phyloP scores from a whole-genome alignment of 1,140 invertebrate species.

The Drepana arcuata region DNA sequence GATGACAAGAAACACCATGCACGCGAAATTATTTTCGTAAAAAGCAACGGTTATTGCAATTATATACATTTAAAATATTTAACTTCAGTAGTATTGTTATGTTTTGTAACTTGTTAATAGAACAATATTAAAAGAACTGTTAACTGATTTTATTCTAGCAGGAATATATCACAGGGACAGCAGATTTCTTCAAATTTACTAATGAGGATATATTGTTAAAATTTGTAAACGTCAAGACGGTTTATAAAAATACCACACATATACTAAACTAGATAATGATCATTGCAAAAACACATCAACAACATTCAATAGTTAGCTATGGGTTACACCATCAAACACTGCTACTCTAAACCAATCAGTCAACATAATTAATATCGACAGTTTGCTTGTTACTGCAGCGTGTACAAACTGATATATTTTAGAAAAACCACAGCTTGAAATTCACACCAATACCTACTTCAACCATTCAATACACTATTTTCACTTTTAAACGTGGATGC shows the following conservation, averaged over 20 bases:
- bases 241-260: conserved; percentile 50
- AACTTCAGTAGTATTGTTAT: too few relatives aligned
- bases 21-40: conserved; percentile 28
- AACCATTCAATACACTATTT: conserved; percentile 71
- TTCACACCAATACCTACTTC: conserved; percentile 55
- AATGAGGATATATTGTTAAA: conserved; percentile 43
- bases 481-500: conserved; percentile 67
- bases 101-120: too few relatives aligned
- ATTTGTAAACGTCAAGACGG: conserved; percentile 45
- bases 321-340: conserved; percentile 62
- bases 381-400: conserved; percentile 21
- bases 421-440: conserved; percentile 33
- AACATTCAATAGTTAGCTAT: conserved; percentile 67
- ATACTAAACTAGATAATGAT: conserved; percentile 55
- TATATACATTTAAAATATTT: too few relatives aligned
- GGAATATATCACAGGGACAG: too few relatives aligned
- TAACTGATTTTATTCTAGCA: too few relatives aligned
- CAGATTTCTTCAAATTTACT: too few relatives aligned
- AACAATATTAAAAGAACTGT: too few relatives aligned
- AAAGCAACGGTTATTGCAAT: too few relatives aligned
- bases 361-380: conserved; percentile 14
- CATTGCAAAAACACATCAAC: conserved; percentile 65
- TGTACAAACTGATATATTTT: conserved; percentile 39
- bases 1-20: conserved; percentile 56
- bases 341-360: conserved; percentile 47